phyloP scores from a whole-genome alignment of 1,140 invertebrate species.

The Notospermus geniculatus region DNA sequence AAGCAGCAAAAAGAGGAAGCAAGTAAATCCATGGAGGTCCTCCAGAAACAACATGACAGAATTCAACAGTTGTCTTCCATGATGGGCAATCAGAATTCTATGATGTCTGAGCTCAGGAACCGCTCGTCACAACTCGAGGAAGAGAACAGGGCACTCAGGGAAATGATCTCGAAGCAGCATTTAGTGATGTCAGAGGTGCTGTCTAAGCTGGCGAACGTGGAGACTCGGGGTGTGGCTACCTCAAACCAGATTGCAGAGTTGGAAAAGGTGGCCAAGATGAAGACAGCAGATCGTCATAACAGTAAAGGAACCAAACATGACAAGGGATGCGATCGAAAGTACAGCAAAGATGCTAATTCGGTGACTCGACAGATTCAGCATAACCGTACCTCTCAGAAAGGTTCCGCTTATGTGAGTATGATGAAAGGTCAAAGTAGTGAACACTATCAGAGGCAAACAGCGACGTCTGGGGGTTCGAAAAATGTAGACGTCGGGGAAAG shows the following conservation, averaged over 20 bases:
- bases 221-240: not conserved
- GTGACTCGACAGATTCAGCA: no score
- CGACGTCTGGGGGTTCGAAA: not conserved
- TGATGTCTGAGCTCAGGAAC: slow-evolving; percentile 29
- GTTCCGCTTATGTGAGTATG: no score
- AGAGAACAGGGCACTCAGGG: slow-evolving; percentile 7
- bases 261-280: no score
- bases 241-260: no score
- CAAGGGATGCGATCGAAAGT: no score
- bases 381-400: no score
- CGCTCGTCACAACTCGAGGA: slow-evolving; percentile 28
- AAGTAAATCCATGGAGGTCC: slow-evolving; percentile 23
- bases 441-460: not conserved
- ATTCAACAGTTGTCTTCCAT: slow-evolving; percentile 31
- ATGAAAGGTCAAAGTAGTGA: not conserved
- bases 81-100: slow-evolving; percentile 31
- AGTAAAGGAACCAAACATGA: no score
- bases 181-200: not conserved
- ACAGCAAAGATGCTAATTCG: no score
- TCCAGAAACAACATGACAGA: slow-evolving; percentile 34
- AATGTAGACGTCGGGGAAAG: not conserved
- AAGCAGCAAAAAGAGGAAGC: slow-evolving; percentile 1
- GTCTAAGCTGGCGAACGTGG: not conserved
- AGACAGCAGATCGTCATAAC: no score
- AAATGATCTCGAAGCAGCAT: not conserved